Conservation (phyloP, 2,888 invertebrate genomes). For the Tineola bisselliella region DNA sequence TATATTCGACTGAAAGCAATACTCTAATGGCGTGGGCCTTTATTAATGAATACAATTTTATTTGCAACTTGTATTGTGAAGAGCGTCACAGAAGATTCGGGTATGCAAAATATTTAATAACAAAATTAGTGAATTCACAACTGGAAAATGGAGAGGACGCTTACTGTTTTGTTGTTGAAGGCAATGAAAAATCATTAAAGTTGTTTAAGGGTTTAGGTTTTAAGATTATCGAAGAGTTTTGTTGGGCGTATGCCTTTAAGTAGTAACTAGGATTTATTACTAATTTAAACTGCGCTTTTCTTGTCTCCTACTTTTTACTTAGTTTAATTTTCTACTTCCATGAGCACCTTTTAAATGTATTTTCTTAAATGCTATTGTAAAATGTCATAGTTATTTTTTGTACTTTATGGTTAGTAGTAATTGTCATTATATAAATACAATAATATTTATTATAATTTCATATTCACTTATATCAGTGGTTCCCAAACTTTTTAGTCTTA, state of each 20-base stretch:
- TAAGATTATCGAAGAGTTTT: slow-evolving; percentile 10
- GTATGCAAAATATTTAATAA: slow-evolving; percentile 23
- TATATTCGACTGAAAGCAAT: slow-evolving; percentile 21
- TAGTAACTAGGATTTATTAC: background rate
- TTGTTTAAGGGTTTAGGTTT: slow-evolving; percentile 24
- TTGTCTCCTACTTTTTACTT: background rate
- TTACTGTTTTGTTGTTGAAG: slow-evolving; percentile 21
- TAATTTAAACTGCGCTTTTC: background rate
- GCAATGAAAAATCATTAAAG: slow-evolving; percentile 20
- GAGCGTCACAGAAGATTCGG: slow-evolving; percentile 22
- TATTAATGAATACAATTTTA: slow-evolving; percentile 23
- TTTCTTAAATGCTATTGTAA: no score
- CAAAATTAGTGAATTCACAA: slow-evolving; percentile 21
- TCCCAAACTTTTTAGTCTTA: no score
- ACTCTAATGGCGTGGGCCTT: slow-evolving; percentile 25
- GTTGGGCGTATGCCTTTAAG: background rate
- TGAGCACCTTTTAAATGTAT: no score
- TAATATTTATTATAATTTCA: no score
- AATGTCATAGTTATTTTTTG: no score
- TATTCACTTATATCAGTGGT: no score
- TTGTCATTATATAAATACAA: no score
- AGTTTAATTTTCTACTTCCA: background rate
- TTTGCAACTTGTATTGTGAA: slow-evolving; percentile 24
- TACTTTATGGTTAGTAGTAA: no score
- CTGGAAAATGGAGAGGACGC: slow-evolving; percentile 21